Base-by-base conservation (phyloP, 2,888 invertebrate genomes). In the Cordilura impudica region DNA sequence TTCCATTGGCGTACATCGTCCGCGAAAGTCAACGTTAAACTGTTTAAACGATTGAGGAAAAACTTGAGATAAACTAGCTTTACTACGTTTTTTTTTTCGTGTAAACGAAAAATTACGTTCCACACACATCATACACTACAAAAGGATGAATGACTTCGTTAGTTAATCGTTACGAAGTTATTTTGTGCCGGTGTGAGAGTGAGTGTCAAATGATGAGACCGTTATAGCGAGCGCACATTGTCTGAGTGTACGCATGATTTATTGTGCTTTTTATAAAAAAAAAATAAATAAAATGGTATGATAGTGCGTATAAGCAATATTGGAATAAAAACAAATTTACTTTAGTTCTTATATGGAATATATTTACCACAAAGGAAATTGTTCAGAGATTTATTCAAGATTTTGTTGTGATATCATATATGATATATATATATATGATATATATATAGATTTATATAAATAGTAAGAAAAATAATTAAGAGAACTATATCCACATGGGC, bases 251-350 rank as follows among this genome's bases (percentile, higher is more conserved):
- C 75, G 75, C 75, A 76, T 70, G 75, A 56, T 63, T 65, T 31
- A 16, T 19, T 49, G 21, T 63, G 49, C 56, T 70, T 70, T 56
- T 76, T 43, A 70, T 43, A n/a, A n/a, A n/a, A n/a, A n/a, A n/a
- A n/a, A n/a, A n/a, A n/a, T n/a, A n/a, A n/a, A n/a, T n/a, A 14
- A 58, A 70, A 58, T 76, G 61, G 63, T 63, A 45, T 70, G 75
- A 76, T 76, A 65, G 75, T 76, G 75, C 75, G 75, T 76, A 76
- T 76, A 76, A 76, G 75, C 61, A 63, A 76, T 70, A 65, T 69
- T 43, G n/a, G n/a, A n/a, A n/a, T n/a, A n/a, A n/a, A n/a, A n/a
- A n/a, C n/a, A n/a, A n/a, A n/a, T 43, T 5, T 51, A 10, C 18
- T 18, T 16, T 2, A 0, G 2, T 60, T 53, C 45, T 31, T n/a